Conservation (phyloP, 2,888 invertebrate genomes). For the Scrobipalpa atriplicella region DNA sequence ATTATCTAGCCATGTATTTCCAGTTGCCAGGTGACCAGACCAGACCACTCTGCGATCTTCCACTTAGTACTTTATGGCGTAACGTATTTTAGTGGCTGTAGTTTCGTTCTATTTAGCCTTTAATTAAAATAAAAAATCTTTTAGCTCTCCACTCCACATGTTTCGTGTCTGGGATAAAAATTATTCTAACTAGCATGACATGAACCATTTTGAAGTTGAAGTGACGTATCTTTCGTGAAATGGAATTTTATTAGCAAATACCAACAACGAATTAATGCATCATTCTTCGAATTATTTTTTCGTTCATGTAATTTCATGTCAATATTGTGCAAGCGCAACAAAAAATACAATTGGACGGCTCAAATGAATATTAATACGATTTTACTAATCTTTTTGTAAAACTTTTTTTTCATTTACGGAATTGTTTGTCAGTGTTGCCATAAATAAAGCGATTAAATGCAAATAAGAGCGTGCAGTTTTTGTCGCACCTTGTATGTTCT, state of each 20-base stretch:
- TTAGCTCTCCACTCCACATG: too few relatives aligned
- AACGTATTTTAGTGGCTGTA: neutral
- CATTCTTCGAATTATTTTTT: neutral
- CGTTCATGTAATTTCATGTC: neutral
- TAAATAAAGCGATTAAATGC: neutral
- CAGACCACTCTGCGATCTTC: slow-evolving; percentile 3
- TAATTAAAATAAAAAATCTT: too few relatives aligned
- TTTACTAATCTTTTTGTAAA: slow-evolving; percentile 18
- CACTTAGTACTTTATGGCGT: neutral
- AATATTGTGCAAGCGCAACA: neutral
- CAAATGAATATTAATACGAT: slow-evolving; percentile 12
- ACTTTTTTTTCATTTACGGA: slow-evolving; percentile 4
- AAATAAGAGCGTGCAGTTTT: slow-evolving; percentile 10
- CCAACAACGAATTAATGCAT: neutral
- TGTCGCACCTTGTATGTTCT: neutral
- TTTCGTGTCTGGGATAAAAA: too few relatives aligned
- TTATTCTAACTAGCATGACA: too few relatives aligned
- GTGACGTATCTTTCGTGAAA: neutral
- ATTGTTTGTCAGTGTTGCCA: slow-evolving; percentile 3
- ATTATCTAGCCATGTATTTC: too few relatives aligned
- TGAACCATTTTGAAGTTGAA: too few relatives aligned
- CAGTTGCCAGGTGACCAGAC: too few relatives aligned
- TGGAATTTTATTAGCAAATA: neutral
- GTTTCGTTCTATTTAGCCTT: too few relatives aligned
- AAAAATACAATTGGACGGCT: neutral